These are phyloP conservation scores for Dastarcus helophoroides DNA, from an alignment of 2,888 invertebrate genomes.

Conservation along the genomic window DNA sequence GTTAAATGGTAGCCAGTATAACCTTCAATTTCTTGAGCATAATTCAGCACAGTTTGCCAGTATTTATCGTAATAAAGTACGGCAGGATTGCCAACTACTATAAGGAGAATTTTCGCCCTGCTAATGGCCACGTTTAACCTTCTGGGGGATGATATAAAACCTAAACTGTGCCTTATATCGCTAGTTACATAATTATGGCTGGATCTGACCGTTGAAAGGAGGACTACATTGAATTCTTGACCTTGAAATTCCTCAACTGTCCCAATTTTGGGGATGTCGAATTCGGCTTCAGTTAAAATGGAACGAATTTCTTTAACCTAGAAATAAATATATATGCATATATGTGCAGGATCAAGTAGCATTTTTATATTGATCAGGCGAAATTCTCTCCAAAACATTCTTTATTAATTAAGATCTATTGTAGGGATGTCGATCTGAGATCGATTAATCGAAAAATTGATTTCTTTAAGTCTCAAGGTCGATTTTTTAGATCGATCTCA, in stretches of 20 bases:
- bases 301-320: conserved; percentile 52
- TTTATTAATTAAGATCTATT: too few relatives aligned
- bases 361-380: too few relatives aligned
- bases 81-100: conserved; percentile 77
- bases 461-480: too few relatives aligned
- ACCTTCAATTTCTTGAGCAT: conserved; percentile 50
- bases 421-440: too few relatives aligned
- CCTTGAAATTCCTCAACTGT: conserved; percentile 83
- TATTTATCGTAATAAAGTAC: conserved; percentile 51
- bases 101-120: conserved; percentile 64
- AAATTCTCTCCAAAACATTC: too few relatives aligned
- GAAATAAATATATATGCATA: conserved; percentile 14
- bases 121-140: conserved; percentile 85
- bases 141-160: conserved; percentile 63
- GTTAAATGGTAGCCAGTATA: conserved; percentile 68
- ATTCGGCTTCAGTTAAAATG: conserved; percentile 41
- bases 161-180: conserved; percentile 47
- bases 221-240: conserved; percentile 61
- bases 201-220: conserved; percentile 60
- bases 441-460: too few relatives aligned
- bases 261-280: conserved; percentile 56
- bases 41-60: conserved; percentile 55
- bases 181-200: conserved; percentile 31
- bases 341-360: neutral
- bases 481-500: too few relatives aligned